A percentile compares a stretch with the other conserved stretches of the same genome.
phyloP scores from a whole-genome alignment of 1,140 invertebrate species.

The Ladona fulva region DNA sequence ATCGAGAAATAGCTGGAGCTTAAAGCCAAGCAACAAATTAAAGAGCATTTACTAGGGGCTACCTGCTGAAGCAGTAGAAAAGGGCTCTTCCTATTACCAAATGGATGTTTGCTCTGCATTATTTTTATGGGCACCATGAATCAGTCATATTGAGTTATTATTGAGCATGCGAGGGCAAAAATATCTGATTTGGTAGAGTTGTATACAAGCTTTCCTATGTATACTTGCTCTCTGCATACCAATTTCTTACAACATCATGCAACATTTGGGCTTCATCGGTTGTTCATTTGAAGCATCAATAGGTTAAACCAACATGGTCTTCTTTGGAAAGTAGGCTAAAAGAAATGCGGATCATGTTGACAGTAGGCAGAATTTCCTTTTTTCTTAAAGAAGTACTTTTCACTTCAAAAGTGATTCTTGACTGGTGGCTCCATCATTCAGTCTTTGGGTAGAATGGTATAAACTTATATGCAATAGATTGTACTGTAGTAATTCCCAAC shows the following conservation, averaged over 20 bases:
- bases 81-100: neutral
- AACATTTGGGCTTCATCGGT: neutral
- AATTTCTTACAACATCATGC: neutral
- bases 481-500: neutral
- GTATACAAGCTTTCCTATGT: slow-evolving; percentile 9
- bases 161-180: neutral
- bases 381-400: neutral
- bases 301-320: neutral
- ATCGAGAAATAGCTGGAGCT: neutral
- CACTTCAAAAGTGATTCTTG: neutral
- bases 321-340: neutral
- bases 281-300: neutral
- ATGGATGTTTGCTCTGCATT: neutral
- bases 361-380: neutral
- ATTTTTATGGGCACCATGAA: neutral
- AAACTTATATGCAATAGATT: neutral
- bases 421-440: neutral
- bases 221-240: neutral
- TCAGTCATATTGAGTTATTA: neutral
- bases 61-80: neutral
- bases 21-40: neutral
- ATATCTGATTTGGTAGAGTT: neutral
- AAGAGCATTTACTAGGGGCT: neutral
- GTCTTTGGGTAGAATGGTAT: neutral
- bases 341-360: neutral